Conservation (phyloP, 2,113 vertebrate genomes). For the Coptodon rendalli region DNA sequence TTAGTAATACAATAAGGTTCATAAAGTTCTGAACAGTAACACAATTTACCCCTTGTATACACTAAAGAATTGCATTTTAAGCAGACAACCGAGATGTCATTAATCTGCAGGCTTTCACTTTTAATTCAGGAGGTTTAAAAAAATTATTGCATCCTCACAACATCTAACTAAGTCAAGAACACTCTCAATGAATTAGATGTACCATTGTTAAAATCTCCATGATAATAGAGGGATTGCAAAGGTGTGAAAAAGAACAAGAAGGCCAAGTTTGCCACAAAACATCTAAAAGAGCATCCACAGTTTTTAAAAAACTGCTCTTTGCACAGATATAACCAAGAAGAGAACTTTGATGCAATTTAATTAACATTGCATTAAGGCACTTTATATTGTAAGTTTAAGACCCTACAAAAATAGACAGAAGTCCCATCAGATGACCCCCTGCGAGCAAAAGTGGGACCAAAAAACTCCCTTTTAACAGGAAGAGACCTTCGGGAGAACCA, state of each 20-base stretch:
- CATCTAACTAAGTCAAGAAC: too few relatives aligned
- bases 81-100: not conserved
- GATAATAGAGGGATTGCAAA: not conserved
- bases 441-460: not conserved
- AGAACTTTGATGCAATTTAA: not conserved
- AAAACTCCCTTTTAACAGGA: not conserved
- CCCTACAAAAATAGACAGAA: not conserved
- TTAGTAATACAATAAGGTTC: not conserved
- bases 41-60: not conserved
- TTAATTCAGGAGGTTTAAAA: not conserved
- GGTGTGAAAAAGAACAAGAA: not conserved
- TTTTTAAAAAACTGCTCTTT: not conserved
- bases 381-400: not conserved
- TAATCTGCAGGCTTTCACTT: not conserved
- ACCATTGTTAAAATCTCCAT: not conserved
- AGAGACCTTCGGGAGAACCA: not conserved
- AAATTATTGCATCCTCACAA: not conserved
- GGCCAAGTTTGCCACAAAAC: not conserved
- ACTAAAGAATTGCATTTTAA: not conserved
- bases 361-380: not conserved
- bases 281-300: not conserved
- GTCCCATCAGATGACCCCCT: not conserved
- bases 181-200: not conserved
- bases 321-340: not conserved
- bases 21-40: not conserved